phyloP scores from a whole-genome alignment of 2,113 vertebrate genomes.

The Lipophrys pholis region DNA sequence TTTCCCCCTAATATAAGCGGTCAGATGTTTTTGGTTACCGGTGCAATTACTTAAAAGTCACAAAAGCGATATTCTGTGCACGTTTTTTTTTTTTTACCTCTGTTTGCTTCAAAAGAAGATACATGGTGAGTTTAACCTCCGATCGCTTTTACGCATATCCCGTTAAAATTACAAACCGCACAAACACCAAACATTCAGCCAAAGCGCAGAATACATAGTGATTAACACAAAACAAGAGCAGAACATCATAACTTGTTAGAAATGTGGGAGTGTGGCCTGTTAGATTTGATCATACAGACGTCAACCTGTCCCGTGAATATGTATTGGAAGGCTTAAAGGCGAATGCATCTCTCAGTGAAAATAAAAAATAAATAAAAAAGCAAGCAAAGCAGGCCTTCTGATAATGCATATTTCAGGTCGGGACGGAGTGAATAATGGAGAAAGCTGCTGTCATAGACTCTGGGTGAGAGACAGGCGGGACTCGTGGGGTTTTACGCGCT shows the following conservation, averaged over 20 bases:
- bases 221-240: not conserved
- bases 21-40: too few relatives aligned
- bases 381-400: conserved; percentile 22
- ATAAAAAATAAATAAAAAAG: not conserved
- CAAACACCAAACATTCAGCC: not conserved
- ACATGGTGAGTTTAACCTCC: conserved; percentile 1
- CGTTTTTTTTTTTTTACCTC: too few relatives aligned
- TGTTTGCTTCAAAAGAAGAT: conserved; percentile 7
- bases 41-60: too few relatives aligned
- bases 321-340: not conserved
- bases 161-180: conserved; percentile 1
- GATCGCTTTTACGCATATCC: conserved; percentile 21
- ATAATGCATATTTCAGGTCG: conserved; percentile 48
- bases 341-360: conserved; percentile 1
- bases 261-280: not conserved
- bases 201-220: conserved; percentile 19
- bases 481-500: conserved; percentile 64
- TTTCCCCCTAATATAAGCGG: too few relatives aligned
- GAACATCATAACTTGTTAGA: not conserved
- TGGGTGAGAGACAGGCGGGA: conserved; percentile 66
- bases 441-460: conserved; percentile 67
- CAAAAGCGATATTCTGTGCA: too few relatives aligned
- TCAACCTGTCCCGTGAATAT: conserved; percentile 2
- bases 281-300: not conserved
- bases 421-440: conserved; percentile 59